Evolutionary conservation across 2,113 vertebrate species (phyloP).

Genomic region (Lanius collurio): DNA sequence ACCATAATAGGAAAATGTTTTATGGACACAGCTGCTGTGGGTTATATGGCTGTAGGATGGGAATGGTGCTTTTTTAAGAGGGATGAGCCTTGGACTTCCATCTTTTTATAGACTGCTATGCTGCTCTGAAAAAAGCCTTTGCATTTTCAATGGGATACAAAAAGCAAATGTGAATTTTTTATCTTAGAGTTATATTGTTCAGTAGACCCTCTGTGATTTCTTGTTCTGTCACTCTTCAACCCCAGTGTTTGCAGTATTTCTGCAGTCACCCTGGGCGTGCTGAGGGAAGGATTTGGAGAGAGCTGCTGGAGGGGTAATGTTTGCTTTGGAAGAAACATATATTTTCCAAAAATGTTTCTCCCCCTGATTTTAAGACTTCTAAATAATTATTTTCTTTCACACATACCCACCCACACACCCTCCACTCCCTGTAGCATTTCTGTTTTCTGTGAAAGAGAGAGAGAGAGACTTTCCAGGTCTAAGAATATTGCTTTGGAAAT

Average conservation of each 20-base stretch:
- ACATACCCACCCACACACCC: background rate
- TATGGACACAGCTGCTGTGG: background rate
- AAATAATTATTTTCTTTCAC: conserved; percentile 33
- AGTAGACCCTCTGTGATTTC: background rate
- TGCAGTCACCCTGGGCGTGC: background rate
- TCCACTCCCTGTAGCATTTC: background rate
- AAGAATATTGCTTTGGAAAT: conserved; percentile 45
- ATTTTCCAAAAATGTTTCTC: conserved; percentile 7
- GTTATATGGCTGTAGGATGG: background rate
- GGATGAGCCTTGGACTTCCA: background rate
- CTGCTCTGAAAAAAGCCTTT: background rate
- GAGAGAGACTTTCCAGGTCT: background rate
- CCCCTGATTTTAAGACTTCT: background rate
- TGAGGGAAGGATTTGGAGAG: background rate
- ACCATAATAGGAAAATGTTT: background rate
- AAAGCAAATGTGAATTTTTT: background rate
- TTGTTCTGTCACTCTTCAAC: background rate
- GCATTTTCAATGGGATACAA: background rate
- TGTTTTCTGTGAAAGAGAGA: background rate
- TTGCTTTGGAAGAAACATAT: background rate
- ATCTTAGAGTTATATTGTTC: background rate
- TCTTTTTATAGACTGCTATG: background rate
- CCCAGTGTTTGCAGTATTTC: background rate
- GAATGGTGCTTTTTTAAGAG: background rate
- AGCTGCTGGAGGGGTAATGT: background rate